Evolutionary conservation across 2,888 invertebrate genomes (phyloP), one percentile per base, ranked within the genome.

Genomic region (Norana najaformis): DNA sequence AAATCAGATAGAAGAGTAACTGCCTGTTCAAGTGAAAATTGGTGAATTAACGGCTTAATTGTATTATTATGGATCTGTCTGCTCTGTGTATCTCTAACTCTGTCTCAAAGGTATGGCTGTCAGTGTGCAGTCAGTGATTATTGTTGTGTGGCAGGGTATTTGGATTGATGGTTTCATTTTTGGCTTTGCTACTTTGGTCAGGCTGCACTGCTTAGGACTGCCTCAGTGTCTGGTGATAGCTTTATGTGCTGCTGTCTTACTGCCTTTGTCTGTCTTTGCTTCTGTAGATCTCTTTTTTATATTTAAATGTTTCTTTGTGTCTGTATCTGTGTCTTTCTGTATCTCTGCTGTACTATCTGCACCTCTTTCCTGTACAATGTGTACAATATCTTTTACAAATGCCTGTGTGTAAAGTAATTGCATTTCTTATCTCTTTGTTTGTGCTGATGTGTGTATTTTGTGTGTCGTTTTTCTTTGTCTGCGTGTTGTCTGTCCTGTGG

Each of bases 131-230:
- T 69, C 69, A 69, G 69, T 69, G 69, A n/a, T n/a, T 69, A n/a
- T 69, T 69, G n/a, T n/a, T n/a, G 69, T 69, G 69, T 69, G 69
- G 69, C 30, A 69, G 69, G 69, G 69, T n/a, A n/a, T 69, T n/a
- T 1, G 30, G n/a, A 69, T 69, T 30, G 11, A 30, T 69, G n/a
- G 69, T n/a, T 69, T 30, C 69, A 69, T 69, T 69, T n/a, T 3
- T 69, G 11, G 30, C 30, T 69, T n/a, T 69, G 69, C n/a, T 69
- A 69, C 69, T 11, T 8, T 69, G 69, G 69, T 69, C 69, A 6
- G 30, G 30, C 69, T 69, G 1, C 69, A 69, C 69, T 3, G 1
- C 69, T 16, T n/a, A 8, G 69, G 11, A 53, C 30, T 53, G 23
- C 53, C 23, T 23, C 30, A n/a, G 30, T 69, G 69, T 69, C 69